Percentiles rank a stretch among this genome's conserved stretches.
phyloP scores from a whole-genome alignment of 2,888 invertebrate species.

The Cephalotes varians region DNA sequence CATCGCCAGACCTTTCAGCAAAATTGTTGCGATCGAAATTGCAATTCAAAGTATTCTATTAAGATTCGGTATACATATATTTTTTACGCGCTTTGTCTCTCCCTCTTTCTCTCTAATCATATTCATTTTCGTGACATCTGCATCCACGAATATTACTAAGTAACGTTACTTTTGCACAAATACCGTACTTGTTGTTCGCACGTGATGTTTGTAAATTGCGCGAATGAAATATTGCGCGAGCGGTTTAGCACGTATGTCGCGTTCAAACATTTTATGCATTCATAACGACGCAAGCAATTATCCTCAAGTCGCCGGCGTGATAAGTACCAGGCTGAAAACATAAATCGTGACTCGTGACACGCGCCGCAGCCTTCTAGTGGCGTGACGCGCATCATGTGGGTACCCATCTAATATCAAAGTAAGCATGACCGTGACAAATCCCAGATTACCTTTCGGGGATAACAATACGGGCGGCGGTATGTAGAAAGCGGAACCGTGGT shows the following conservation, averaged over 20 bases:
- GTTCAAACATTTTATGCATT: constrained; percentile 46
- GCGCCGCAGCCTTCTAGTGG: constrained; percentile 37
- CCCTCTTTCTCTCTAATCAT: too few relatives aligned
- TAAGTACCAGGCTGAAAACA: constrained; percentile 53
- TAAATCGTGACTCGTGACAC: constrained; percentile 42
- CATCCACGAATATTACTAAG: constrained; percentile 24
- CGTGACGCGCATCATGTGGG: constrained; percentile 48
- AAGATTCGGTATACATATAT: neutral
- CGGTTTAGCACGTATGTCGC: constrained; percentile 46
- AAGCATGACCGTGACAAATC: constrained; percentile 67
- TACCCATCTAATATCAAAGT: constrained; percentile 62
- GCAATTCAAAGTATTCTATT: neutral
- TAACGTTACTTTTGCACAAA: neutral
- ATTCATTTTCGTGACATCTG: neutral
- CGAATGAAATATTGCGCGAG: constrained; percentile 45
- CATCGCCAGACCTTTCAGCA: neutral
- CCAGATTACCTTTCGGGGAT: constrained; percentile 69
- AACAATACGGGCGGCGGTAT: constrained; percentile 68
- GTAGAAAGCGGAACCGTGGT: constrained; percentile 70
- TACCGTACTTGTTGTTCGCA: constrained; percentile 7
- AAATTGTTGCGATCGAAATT: neutral
- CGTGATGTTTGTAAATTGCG: constrained; percentile 41
- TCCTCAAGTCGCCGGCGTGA: constrained; percentile 46
- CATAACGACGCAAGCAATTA: constrained; percentile 41
- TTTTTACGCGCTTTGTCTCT: neutral